phyloP scores from a whole-genome alignment of 2,113 vertebrate species.

The Ictidomys tridecemlineatus region DNA sequence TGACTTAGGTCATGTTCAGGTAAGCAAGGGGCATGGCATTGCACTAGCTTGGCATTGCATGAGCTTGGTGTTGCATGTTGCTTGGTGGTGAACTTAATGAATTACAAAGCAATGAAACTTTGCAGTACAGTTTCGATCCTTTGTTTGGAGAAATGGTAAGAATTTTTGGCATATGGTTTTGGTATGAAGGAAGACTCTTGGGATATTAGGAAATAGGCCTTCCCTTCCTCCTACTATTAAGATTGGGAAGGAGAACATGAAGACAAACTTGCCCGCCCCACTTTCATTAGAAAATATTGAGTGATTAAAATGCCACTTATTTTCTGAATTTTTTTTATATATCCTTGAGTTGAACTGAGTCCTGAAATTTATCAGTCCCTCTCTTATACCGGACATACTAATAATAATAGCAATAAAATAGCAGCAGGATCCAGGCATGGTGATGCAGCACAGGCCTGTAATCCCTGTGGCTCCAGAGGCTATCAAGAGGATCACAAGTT shows the following conservation, averaged over 20 bases:
- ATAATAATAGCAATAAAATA: neutral
- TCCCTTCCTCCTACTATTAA: neutral
- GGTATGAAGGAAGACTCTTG: neutral
- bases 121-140: neutral
- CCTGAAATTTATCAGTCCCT: neutral
- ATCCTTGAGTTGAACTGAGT: neutral
- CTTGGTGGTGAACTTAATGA: neutral
- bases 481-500: no score
- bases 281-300: conserved; percentile 20
- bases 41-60: neutral
- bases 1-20: neutral
- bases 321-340: neutral
- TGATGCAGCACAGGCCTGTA: no score
- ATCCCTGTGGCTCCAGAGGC: no score
- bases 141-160: neutral
- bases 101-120: neutral
- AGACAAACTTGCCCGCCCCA: neutral
- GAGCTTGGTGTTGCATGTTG: neutral
- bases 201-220: neutral
- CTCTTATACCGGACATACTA: neutral
- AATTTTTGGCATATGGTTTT: neutral
- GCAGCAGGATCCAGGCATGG: no score
- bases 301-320: neutral
- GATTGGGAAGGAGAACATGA: neutral
- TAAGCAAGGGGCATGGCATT: neutral